These are phyloP conservation scores for Pristionchus entomophagus DNA, from an alignment of 2,888 invertebrate species.

Conservation along the genomic window DNA sequence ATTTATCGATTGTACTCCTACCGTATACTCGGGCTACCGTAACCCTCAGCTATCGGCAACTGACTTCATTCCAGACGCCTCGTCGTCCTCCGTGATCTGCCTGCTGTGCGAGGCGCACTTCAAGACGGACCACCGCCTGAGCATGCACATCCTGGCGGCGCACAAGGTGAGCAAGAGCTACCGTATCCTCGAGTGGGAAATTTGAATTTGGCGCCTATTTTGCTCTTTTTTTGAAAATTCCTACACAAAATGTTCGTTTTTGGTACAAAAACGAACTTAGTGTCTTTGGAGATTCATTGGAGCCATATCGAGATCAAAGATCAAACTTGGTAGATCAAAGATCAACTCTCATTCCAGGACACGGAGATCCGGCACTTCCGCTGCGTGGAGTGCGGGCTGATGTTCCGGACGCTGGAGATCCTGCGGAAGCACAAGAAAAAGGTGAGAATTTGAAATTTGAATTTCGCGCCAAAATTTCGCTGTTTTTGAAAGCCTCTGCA, in stretches of 20 bases:
- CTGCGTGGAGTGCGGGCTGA: background rate
- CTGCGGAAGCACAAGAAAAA: conserved; percentile 20
- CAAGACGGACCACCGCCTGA: conserved; percentile 11
- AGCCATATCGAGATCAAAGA: background rate
- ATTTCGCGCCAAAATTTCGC: background rate
- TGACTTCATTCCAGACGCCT: background rate
- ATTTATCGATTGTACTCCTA: too few relatives aligned
- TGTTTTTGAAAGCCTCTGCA: background rate
- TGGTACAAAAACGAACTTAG: too few relatives aligned
- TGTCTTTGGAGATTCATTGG: too few relatives aligned
- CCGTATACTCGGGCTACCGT: too few relatives aligned
- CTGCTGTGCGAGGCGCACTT: conserved; percentile 6
- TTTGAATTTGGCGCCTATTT: background rate
- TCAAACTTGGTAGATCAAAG: background rate
- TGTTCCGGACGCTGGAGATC: conserved; percentile 24
- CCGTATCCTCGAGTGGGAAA: too few relatives aligned
- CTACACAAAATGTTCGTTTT: too few relatives aligned
- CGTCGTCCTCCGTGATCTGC: background rate
- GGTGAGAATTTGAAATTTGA: background rate
- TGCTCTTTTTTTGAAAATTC: too few relatives aligned
- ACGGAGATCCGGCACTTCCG: conserved; percentile 10
- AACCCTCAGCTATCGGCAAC: background rate
- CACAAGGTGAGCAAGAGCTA: conserved; percentile 10
- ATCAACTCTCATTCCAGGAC: background rate
- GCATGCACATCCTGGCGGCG: conserved; percentile 28